These are phyloP conservation scores for Corapipo altera DNA, from an alignment of 2,113 vertebrate species.

Conservation along the genomic window DNA sequence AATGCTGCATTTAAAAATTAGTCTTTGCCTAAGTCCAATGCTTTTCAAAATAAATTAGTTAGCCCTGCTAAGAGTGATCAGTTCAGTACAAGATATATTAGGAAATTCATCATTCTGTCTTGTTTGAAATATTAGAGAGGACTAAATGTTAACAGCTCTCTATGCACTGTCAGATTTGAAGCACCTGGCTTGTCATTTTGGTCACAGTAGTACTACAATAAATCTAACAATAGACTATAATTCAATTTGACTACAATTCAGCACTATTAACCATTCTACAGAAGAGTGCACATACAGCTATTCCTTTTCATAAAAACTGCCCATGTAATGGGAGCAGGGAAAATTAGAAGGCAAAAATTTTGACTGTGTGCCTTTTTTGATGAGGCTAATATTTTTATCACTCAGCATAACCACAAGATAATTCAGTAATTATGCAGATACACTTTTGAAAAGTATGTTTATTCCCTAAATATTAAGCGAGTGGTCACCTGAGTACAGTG, in stretches of 20 bases:
- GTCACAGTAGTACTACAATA: neutral
- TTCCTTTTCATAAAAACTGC: neutral
- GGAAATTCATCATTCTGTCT: neutral
- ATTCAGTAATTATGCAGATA: neutral
- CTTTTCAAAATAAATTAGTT: neutral
- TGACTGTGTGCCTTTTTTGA: neutral
- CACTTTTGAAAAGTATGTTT: neutral
- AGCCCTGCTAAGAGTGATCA: neutral
- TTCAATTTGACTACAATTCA: neutral
- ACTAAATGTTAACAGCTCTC: neutral
- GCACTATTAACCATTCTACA: neutral
- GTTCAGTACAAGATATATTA: neutral
- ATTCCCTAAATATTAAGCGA: neutral
- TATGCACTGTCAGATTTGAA: neutral
- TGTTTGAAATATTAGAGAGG: neutral
- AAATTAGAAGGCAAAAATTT: neutral
- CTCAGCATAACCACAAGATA: neutral
- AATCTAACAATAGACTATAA: neutral
- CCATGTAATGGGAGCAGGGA: neutral
- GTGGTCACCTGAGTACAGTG: neutral
- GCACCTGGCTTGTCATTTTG: neutral
- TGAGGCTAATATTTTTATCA: neutral
- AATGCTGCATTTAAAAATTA: neutral
- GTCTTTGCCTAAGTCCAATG: neutral
- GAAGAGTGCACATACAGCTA: neutral